Conservation (phyloP, 30 jellyfish, hydroid and myxozoan genomes). For the Mastigias papua region DNA sequence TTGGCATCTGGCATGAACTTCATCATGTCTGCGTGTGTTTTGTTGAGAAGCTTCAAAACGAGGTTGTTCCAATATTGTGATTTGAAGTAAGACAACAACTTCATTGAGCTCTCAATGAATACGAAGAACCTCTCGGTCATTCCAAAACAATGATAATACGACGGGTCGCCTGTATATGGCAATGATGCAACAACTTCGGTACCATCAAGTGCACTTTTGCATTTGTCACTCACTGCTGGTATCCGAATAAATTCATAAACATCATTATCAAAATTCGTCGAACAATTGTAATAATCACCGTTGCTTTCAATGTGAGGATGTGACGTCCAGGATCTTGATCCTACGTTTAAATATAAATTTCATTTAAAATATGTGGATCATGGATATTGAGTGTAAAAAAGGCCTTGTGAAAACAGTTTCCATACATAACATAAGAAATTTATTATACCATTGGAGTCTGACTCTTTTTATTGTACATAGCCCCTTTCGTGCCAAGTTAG, state of each 20-base stretch:
- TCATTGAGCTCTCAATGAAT: conserved; percentile 56
- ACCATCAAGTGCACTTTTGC: conserved; percentile 51
- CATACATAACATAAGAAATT: too few relatives aligned
- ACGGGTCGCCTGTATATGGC: conserved; percentile 12
- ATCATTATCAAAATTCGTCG: conserved; percentile 62
- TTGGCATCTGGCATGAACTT: conserved; percentile 46
- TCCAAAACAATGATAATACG: conserved; percentile 77
- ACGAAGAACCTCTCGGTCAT: conserved; percentile 77
- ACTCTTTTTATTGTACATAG: too few relatives aligned
- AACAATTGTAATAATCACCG: conserved; percentile 72
- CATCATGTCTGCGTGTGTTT: conserved; percentile 62
- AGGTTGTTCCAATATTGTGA: conserved; percentile 24
- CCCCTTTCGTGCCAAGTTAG: too few relatives aligned
- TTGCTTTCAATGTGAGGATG: conserved; percentile 84
- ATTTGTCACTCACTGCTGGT: conserved; percentile 52
- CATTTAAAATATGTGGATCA: too few relatives aligned
- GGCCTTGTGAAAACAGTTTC: too few relatives aligned
- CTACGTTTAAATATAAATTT: too few relatives aligned
- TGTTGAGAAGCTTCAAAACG: conserved; percentile 42
- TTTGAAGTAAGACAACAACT: conserved; percentile 47
- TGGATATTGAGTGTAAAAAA: too few relatives aligned
- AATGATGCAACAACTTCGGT: conserved; percentile 43
- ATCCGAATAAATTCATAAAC: conserved; percentile 55
- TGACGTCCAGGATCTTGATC: conserved; percentile 84
- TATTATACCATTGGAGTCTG: too few relatives aligned